Base-by-base conservation (phyloP, 1,140 invertebrate species). In the Batillaria attramentaria region DNA sequence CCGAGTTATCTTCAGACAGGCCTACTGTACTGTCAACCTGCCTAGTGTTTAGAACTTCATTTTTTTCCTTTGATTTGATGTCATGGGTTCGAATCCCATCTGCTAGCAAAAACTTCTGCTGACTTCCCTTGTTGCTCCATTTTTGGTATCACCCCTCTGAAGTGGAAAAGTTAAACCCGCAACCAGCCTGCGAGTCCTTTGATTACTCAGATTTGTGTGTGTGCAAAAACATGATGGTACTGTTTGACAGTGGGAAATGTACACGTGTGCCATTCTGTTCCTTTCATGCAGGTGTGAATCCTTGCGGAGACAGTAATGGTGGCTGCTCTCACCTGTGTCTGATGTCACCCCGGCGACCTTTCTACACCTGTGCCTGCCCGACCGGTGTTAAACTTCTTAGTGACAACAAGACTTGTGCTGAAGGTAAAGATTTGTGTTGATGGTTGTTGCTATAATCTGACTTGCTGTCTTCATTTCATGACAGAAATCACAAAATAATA, bases 281-380 rank as follows among this genome's bases (percentile, higher is more conserved):
- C n/a, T n/a, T n/a, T 35, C 20, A 8, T 72, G 3, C 78, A 92
- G 89, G 89, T 31, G 88, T 92, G 0, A 98, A 97, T 90, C 97
- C 97, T 0, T 99, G 98, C 89, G 95, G 94, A 2, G 92, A 87
- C 90, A 91, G 65, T 93, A 94, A 77, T 93, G 94, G 1, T 91
- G 97, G 94, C 0, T 99, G 98, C 85, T 94, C 95, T 83, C 98
- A 99, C 86, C 91, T 99, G 3, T 99, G 98, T 90, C 92, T 99
- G 2, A 92, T 99, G 3, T 97, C 96, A 43, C 93, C 94, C 0
- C 91, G 91, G 54, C 81, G 94, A 18, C 89, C 91, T n/a, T 95
- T 95, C 4, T 98, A 95, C 88, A 94, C 94, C 0, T 99, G 98
- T 89, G 95, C 96, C 84, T 99, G 98, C 91, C 96, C 96, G 78